phyloP scores from a whole-genome alignment of 2,888 invertebrate genomes.

The Fragum sueziense region DNA sequence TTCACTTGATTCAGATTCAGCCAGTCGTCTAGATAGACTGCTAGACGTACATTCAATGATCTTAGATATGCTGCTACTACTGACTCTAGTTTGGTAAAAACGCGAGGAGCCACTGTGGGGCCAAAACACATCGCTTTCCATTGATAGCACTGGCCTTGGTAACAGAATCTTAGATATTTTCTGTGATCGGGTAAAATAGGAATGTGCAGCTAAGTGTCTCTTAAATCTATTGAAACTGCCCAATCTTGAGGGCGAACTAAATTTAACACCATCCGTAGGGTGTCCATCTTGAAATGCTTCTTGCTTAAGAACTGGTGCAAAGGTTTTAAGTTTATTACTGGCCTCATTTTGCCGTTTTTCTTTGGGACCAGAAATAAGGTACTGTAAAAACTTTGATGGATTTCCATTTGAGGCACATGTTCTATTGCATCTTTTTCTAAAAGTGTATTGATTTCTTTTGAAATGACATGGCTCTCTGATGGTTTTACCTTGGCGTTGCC shows the following conservation, averaged over 20 bases:
- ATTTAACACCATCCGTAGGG: constrained; percentile 37
- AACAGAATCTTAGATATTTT: constrained; percentile 40
- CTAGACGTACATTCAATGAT: constrained; percentile 27
- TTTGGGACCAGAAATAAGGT: constrained; percentile 47
- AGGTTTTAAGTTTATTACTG: constrained; percentile 49
- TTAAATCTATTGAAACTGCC: constrained; percentile 46
- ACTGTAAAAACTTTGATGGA: constrained; percentile 44
- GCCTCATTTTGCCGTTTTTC: constrained; percentile 36
- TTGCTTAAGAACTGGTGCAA: constrained; percentile 54
- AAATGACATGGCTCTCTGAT: constrained; percentile 6
- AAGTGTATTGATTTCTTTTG: constrained; percentile 26
- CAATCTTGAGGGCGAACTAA: constrained; percentile 47
- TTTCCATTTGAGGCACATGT: constrained; percentile 13
- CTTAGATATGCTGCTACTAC: constrained; percentile 39
- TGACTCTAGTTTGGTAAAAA: constrained; percentile 43
- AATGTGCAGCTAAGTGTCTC: constrained; percentile 46
- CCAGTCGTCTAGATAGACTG: constrained; percentile 47
- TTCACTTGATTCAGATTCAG: constrained; percentile 32
- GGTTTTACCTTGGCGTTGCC: constrained; percentile 13
- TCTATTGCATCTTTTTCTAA: constrained; percentile 42
- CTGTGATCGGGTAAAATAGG: constrained; percentile 35
- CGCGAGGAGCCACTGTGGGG: constrained; percentile 35
- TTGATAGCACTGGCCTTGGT: constrained; percentile 28
- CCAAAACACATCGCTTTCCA: constrained; percentile 45
- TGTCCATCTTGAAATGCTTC: constrained; percentile 58